These are phyloP conservation scores for Hippocampus comes DNA, from an alignment of 2,113 vertebrate genomes.

Conservation along the genomic window DNA sequence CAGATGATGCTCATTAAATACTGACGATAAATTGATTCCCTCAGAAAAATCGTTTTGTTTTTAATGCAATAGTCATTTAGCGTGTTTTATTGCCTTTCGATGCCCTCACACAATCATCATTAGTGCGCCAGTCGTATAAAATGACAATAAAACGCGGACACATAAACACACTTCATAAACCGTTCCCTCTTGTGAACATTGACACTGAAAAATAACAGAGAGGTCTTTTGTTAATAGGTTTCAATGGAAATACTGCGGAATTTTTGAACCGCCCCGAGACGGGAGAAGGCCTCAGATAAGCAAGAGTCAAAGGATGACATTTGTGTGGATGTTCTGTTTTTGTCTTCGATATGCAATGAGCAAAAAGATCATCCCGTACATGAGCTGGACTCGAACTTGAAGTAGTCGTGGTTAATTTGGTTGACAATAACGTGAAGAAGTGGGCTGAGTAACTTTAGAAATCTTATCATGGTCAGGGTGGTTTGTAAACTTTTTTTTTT, in stretches of 20 bases:
- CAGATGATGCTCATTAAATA: background rate
- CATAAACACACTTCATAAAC: constrained; percentile 12
- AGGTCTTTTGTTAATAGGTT: background rate
- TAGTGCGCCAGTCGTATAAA: background rate
- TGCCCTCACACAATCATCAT: constrained; percentile 3
- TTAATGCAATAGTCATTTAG: background rate
- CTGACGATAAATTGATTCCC: background rate
- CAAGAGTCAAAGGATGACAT: background rate
- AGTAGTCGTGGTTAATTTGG: no score
- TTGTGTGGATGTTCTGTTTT: no score
- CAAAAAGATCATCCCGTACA: no score
- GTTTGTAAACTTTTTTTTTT: no score
- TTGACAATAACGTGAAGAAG: no score
- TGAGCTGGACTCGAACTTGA: no score
- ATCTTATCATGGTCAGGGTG: no score
- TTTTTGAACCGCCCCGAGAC: background rate
- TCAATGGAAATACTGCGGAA: background rate
- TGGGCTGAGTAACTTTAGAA: no score
- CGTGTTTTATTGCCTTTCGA: background rate
- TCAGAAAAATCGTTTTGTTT: background rate
- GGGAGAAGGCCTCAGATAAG: background rate
- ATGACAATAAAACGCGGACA: background rate
- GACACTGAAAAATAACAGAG: constrained; percentile 30
- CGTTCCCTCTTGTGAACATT: constrained; percentile 32
- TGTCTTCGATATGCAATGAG: no score